Percentiles rank a stretch among this genome's conserved stretches.
Evolutionary conservation across 2,888 invertebrate species (phyloP).

Genomic region (Drosophila basisetae): DNA sequence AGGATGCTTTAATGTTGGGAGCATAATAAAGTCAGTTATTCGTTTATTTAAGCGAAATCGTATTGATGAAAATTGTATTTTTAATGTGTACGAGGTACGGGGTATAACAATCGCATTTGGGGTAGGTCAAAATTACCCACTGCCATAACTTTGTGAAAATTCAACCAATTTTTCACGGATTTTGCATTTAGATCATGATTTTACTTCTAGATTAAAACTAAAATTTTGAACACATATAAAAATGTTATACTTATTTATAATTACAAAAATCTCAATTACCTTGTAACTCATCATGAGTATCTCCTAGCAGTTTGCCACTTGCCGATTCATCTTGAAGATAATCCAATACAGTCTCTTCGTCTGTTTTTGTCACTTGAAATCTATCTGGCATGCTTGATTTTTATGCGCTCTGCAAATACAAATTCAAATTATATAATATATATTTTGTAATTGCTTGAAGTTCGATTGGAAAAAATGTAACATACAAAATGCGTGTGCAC

Average conservation of each 20-base stretch:
- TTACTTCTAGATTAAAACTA: background rate
- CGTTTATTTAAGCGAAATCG: slow-evolving; percentile 1
- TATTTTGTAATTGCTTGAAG: background rate
- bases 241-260: background rate
- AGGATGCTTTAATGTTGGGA: slow-evolving; percentile 1
- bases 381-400: slow-evolving; percentile 81
- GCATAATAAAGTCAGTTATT: background rate
- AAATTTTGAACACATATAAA: background rate
- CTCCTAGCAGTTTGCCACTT: slow-evolving; percentile 81
- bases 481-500: background rate
- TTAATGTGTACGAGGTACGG: background rate
- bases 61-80: background rate
- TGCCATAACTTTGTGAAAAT: background rate
- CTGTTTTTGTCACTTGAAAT: slow-evolving; percentile 84
- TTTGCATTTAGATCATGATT: background rate
- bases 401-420: slow-evolving; percentile 48
- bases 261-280: slow-evolving; percentile 54
- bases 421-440: slow-evolving; percentile 4
- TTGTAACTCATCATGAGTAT: slow-evolving; percentile 73
- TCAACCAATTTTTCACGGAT: background rate
- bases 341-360: slow-evolving; percentile 77
- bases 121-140: background rate
- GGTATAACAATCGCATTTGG: background rate
- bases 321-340: slow-evolving; percentile 82
- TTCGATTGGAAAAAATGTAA: background rate